phyloP scores from a whole-genome alignment of 2,113 vertebrate genomes.

The Macroglossus sobrinus region DNA sequence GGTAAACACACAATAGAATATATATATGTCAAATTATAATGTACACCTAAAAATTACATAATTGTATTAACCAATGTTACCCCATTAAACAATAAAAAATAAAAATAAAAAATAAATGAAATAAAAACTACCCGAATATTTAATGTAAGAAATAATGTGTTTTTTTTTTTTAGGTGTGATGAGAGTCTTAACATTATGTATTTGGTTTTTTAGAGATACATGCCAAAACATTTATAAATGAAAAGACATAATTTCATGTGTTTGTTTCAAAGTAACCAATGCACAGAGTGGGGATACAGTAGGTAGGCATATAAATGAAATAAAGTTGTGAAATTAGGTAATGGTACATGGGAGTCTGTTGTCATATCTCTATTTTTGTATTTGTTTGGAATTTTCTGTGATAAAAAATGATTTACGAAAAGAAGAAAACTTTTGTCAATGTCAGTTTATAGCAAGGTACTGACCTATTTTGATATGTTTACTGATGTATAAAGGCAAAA shows the following conservation, averaged over 20 bases:
- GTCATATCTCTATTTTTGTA: background rate
- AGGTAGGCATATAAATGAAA: background rate
- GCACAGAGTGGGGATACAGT: background rate
- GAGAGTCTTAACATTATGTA: background rate
- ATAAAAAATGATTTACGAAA: background rate
- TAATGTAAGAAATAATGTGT: background rate
- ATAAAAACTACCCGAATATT: background rate
- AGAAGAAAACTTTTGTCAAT: background rate
- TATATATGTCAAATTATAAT: too few species aligned
- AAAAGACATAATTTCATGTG: background rate
- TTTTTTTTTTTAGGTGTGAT: background rate
- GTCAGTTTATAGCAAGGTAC: background rate
- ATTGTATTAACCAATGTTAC: too few species aligned
- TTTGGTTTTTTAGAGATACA: background rate
- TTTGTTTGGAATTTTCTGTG: conserved; percentile 10
- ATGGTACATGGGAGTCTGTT: background rate
- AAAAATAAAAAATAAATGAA: background rate
- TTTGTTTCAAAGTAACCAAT: background rate
- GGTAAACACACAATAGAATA: too few species aligned
- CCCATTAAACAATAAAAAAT: background rate
- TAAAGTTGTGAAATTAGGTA: background rate
- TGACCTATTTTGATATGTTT: background rate
- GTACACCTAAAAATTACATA: too few species aligned
- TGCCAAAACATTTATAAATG: background rate
- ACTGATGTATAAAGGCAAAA: background rate